Evolutionary conservation across 2,113 vertebrate genomes (phyloP).

Genomic region (Gallinago paraguaiae): DNA sequence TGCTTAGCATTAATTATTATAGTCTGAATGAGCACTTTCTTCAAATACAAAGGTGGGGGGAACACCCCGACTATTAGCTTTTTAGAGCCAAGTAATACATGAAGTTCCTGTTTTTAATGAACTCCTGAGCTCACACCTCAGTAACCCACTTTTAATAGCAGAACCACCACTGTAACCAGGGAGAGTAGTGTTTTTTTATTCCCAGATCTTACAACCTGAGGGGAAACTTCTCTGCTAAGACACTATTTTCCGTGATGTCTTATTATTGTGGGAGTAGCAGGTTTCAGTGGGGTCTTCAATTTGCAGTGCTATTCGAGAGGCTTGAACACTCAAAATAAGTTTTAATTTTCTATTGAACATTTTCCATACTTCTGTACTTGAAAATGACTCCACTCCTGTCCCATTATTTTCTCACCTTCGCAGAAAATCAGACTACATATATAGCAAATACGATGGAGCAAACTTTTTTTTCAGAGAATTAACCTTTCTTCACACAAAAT

Average conservation of each 20-base stretch:
- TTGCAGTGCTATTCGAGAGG: background rate
- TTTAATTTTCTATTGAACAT: background rate
- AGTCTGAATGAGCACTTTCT: background rate
- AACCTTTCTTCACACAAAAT: background rate
- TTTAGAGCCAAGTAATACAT: background rate
- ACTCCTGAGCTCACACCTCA: background rate
- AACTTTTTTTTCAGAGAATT: background rate
- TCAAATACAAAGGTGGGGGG: background rate
- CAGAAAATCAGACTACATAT: background rate
- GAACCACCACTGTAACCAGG: background rate
- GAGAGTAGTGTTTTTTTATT: background rate
- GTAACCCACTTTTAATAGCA: background rate
- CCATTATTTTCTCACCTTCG: background rate
- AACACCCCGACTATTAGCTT: background rate
- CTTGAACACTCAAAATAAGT: background rate
- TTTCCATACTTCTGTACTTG: background rate
- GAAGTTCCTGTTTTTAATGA: background rate
- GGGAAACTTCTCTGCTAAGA: background rate
- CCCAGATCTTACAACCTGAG: background rate
- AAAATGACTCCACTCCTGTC: background rate
- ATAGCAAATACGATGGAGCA: background rate
- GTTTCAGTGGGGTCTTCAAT: background rate
- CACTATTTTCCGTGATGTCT: background rate
- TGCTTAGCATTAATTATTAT: background rate
- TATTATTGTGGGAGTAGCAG: background rate